These are phyloP conservation scores for Drosophila mojavensis DNA, from an alignment of 1,140 invertebrate genomes.

Conservation along the genomic window DNA sequence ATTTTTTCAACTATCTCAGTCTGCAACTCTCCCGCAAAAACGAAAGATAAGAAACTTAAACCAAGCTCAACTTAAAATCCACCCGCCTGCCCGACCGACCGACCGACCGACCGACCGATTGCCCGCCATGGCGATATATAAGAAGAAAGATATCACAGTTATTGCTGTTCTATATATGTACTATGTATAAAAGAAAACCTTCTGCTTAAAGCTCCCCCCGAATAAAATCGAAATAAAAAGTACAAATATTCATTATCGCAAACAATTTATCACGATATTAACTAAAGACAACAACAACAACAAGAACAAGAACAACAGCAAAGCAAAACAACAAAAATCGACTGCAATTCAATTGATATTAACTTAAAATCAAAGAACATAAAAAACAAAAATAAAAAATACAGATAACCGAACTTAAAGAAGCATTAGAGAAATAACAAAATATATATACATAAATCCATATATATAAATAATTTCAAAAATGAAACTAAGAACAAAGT, in stretches of 20 bases:
- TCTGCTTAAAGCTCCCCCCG: conserved; percentile 73
- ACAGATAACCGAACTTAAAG: conserved; percentile 39
- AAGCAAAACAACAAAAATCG: conserved; percentile 36
- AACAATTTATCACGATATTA: conserved; percentile 21
- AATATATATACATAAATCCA: conserved; percentile 13
- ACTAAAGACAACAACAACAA: conserved; percentile 20
- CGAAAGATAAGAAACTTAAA: conserved; percentile 11
- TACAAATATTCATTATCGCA: conserved; percentile 78
- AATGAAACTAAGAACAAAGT: conserved; percentile 29
- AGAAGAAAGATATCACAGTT: conserved; percentile 15
- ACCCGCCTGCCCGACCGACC: no score
- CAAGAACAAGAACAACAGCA: conserved; percentile 33
- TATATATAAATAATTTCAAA: conserved; percentile 8
- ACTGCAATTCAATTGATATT: conserved; percentile 62
- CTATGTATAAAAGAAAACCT: conserved; percentile 26
- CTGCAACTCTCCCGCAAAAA: conserved; percentile 18
- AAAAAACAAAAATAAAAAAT: conserved; percentile 1
- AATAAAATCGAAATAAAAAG: conserved; percentile 79
- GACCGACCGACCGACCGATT: no score
- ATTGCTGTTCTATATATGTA: conserved; percentile 6
- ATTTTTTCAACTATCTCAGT: not conserved
- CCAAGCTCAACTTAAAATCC: not conserved
- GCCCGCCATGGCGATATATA: not conserved
- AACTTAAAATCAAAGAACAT: conserved; percentile 29
- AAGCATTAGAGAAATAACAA: conserved; percentile 28